Evolutionary conservation across 37 sponge, comb jelly and placozoan species (phyloP).

Genomic region (Haliclona indistincta): DNA sequence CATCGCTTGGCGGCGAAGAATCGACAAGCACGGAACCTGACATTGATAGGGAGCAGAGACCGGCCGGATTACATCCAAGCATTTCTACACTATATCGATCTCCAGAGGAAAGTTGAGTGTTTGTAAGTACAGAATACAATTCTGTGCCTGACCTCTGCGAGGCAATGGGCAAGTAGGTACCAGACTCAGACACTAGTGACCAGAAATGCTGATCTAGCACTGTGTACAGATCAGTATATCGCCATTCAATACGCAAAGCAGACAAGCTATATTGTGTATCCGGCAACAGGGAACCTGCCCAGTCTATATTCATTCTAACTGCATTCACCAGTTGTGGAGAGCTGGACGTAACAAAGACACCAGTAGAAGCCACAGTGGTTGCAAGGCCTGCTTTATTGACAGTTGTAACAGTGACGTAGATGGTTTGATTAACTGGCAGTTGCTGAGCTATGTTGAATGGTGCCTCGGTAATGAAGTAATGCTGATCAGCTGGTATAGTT

Average conservation of each 20-base stretch:
- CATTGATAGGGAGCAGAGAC: constrained; percentile 35
- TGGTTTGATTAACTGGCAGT: constrained; percentile 3
- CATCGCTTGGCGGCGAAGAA: constrained; percentile 81
- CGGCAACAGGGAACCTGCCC: constrained; percentile 51
- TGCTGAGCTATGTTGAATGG: background rate
- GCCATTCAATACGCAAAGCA: constrained; percentile 47
- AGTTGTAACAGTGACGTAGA: constrained; percentile 52
- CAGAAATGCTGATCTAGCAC: constrained; percentile 29
- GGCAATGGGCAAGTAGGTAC: constrained; percentile 17
- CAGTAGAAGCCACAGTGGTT: constrained; percentile 11
- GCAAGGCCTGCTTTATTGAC: constrained; percentile 43
- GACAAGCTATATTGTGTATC: constrained; percentile 54
- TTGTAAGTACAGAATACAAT: background rate
- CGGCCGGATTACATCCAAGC: constrained; percentile 62
- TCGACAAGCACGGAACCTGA: constrained; percentile 58
- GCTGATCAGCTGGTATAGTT: constrained; percentile 21
- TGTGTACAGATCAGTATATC: constrained; percentile 33
- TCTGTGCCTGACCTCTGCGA: background rate
- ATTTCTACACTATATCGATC: constrained; percentile 32
- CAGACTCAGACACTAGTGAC: constrained; percentile 23
- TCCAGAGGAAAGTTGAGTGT: constrained; percentile 56
- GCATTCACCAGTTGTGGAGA: constrained; percentile 10
- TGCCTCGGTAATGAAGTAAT: constrained; percentile 14
- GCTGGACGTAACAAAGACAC: constrained; percentile 36
- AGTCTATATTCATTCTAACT: constrained; percentile 35